Percentiles rank a stretch among this genome's conserved stretches.
These are phyloP conservation scores for Mythimna vitellina DNA, from an alignment of 2,888 invertebrate genomes.

Conservation along the genomic window DNA sequence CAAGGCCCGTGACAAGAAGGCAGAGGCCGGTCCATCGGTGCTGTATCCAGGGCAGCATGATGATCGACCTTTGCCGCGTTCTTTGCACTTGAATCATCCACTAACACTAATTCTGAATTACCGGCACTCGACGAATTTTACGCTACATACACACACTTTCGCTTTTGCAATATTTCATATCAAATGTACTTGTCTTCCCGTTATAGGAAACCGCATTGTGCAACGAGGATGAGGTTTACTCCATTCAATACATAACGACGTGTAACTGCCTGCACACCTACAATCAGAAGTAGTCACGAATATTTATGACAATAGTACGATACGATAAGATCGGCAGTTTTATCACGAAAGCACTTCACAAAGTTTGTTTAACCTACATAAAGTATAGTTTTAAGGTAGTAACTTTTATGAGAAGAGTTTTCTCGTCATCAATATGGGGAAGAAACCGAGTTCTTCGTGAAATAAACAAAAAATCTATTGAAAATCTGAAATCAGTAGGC, in stretches of 20 bases:
- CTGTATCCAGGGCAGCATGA: slow-evolving; percentile 83
- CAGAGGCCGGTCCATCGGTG: slow-evolving; percentile 86
- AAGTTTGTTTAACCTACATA: not conserved
- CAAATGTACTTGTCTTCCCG: slow-evolving; percentile 58
- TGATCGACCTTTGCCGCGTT: slow-evolving; percentile 52
- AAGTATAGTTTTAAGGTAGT: not conserved
- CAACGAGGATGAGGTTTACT: slow-evolving; percentile 62
- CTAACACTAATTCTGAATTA: slow-evolving; percentile 47
- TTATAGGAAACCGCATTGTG: slow-evolving; percentile 69
- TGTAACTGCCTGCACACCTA: slow-evolving; percentile 26
- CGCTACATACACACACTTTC: slow-evolving; percentile 64
- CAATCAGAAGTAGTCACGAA: slow-evolving; percentile 39
- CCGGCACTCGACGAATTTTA: slow-evolving; percentile 43
- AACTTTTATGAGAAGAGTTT: not conserved
- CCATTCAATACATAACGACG: slow-evolving; percentile 43
- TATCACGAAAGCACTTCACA: slow-evolving; percentile 23
- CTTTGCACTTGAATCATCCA: slow-evolving; percentile 46
- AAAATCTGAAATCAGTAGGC: not conserved
- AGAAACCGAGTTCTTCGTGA: not conserved
- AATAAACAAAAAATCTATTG: not conserved
- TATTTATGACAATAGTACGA: slow-evolving; percentile 28
- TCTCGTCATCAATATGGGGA: not conserved
- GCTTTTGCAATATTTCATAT: slow-evolving; percentile 63
- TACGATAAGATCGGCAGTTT: slow-evolving; percentile 45
- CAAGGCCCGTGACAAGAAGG: slow-evolving; percentile 80